Evolutionary conservation across 2,888 invertebrate species (phyloP), one percentile per base, ranked within the genome.

Genomic region (Leuctra nigra): DNA sequence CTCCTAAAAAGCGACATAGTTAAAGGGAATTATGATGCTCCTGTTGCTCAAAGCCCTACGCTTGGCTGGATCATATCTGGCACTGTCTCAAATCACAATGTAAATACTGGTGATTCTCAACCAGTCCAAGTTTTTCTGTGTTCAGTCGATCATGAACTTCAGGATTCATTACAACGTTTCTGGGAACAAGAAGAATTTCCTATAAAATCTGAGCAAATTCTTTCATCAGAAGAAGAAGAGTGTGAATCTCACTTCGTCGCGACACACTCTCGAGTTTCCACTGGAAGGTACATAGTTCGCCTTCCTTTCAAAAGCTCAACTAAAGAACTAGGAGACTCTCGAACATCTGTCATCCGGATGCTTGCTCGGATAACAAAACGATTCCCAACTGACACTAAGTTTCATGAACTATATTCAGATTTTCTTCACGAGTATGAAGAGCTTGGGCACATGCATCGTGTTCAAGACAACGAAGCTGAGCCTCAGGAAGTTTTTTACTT

Each of bases 181-280:
- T 61, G 61, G 61, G 16, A 14, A 16, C 57, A 58, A 38, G 61
- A 61, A 56, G 58, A 60, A 41, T n/a, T 22, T n/a, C 39, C 1
- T 16, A n/a, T 16, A 7, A 33, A 33, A 4, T 2, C n/a, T 11
- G 9, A 24, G 6, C 33, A 14, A n/a, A 9, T 54, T 46, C 16
- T 58, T 55, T 9, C 47, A n/a, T 4, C 22, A 41, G 22, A 33
- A 47, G 33, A 39, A 39, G 39, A 4, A 20, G 20, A 39, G 39
- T 39, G 39, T 39, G 39, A 39, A 39, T 16, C 39, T 39, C 39
- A 39, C 39, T 39, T 39, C 20, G 39, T 39, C 39, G n/a, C 39
- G 3, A 39, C 39, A 18, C 39, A 39, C 20, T 16, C 39, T 16
- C 16, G 39, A 20, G 39, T 7, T 39, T 39, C 16, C 16, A 39